A percentile compares a stretch with the other conserved stretches of the same genome.
These are phyloP conservation scores for Carposina sasakii DNA, from an alignment of 1,140 invertebrate genomes.

Conservation along the genomic window DNA sequence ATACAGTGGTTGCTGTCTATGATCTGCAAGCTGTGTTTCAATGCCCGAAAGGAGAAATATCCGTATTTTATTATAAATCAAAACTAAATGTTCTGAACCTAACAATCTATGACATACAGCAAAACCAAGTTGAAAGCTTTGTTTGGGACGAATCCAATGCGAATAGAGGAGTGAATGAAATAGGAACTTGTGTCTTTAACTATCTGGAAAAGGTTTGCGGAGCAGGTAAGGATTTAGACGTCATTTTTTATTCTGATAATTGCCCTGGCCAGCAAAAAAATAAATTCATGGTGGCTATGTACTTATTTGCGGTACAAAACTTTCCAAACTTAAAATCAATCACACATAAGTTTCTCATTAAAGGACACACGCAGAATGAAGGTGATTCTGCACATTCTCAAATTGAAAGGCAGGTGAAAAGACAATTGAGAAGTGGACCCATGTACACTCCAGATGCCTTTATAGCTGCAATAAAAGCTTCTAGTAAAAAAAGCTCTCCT, in stretches of 20 bases:
- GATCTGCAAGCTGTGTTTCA: slow-evolving; percentile 30
- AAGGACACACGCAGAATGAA: slow-evolving; percentile 50
- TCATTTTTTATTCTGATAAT: slow-evolving; percentile 48
- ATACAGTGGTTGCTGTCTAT: slow-evolving; percentile 20
- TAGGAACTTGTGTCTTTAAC: slow-evolving; percentile 42
- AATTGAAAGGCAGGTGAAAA: slow-evolving; percentile 36
- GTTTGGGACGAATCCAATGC: slow-evolving; percentile 59
- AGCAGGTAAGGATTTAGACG: slow-evolving; percentile 25
- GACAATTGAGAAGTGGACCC: slow-evolving; percentile 10
- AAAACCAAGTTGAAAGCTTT: slow-evolving; percentile 38
- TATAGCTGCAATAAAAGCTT: slow-evolving; percentile 8
- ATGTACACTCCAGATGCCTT: slow-evolving; percentile 33
- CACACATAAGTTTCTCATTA: slow-evolving; percentile 42
- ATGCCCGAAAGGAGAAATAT: slow-evolving; percentile 26
- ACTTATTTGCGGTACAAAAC: slow-evolving; percentile 29
- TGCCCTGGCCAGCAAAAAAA: slow-evolving; percentile 58
- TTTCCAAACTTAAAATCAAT: slow-evolving; percentile 36
- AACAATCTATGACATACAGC: slow-evolving; percentile 8
- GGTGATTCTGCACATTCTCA: slow-evolving; percentile 39
- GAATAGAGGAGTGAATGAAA: slow-evolving; percentile 51
- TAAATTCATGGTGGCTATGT: slow-evolving; percentile 36
- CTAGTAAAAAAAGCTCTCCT: slow-evolving; percentile 4
- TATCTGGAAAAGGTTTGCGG: slow-evolving; percentile 25
- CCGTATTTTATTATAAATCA: slow-evolving; percentile 28
- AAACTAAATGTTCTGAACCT: slow-evolving; percentile 16